phyloP scores from a whole-genome alignment of 1,140 invertebrate species.

The Orussus abietinus region DNA sequence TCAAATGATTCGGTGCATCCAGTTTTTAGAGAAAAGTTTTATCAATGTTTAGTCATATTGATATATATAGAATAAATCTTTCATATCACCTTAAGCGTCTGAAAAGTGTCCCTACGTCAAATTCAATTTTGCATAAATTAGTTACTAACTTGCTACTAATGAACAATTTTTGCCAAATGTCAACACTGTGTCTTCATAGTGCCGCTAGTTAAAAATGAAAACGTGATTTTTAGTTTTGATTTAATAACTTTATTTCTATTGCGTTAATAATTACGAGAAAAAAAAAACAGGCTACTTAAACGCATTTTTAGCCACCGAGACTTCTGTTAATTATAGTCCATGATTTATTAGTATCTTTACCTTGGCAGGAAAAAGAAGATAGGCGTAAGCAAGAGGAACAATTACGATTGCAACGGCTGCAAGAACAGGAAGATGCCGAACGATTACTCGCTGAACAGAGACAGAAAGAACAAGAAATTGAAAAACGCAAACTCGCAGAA shows the following conservation, averaged over 20 bases:
- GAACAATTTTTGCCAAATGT: no score
- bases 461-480: constrained; percentile 49
- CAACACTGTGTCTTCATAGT: background rate
- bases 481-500: constrained; percentile 40
- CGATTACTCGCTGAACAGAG: constrained; percentile 54
- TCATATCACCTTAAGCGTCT: no score
- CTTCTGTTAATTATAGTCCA: background rate
- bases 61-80: no score
- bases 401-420: constrained; percentile 38
- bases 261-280: constrained; percentile 2
- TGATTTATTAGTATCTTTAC: constrained; percentile 4
- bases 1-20: no score
- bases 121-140: no score
- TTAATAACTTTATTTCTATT: constrained; percentile 1
- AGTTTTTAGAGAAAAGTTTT: no score
- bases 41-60: no score
- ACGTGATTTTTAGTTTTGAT: constrained; percentile 3
- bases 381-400: constrained; percentile 47
- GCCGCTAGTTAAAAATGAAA: no score
- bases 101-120: no score
- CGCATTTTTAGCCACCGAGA: background rate
- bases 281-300: background rate
- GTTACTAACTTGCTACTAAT: no score
- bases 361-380: constrained; percentile 52
- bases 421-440: constrained; percentile 55